Conservation (phyloP, 2,888 invertebrate genomes). For the Andrena praecox region DNA sequence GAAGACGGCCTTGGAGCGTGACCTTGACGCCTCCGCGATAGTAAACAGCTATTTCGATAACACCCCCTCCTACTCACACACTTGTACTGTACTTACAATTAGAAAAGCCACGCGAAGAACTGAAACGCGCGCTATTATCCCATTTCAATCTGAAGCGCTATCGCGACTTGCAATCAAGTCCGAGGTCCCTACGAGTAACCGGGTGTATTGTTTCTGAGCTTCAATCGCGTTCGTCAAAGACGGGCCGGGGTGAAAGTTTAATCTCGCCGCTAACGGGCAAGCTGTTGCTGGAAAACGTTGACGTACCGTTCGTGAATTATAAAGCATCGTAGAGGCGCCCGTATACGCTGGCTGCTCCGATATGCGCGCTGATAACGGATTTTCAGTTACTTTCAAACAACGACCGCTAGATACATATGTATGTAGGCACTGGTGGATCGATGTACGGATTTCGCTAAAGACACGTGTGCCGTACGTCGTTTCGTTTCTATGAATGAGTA, state of each 20-base stretch:
- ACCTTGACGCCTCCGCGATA: too few species aligned
- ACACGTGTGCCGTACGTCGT: slow-evolving; percentile 19
- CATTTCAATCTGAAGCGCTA: too few species aligned
- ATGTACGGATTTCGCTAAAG: slow-evolving; percentile 13
- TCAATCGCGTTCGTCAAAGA: background rate
- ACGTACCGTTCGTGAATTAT: slow-evolving; percentile 43
- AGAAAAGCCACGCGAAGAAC: too few species aligned
- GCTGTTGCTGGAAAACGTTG: slow-evolving; percentile 20
- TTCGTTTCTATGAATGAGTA: background rate
- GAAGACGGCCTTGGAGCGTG: too few species aligned
- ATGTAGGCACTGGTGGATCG: background rate
- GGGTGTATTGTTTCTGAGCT: background rate
- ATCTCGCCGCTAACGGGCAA: background rate
- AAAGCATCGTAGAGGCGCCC: slow-evolving; percentile 14
- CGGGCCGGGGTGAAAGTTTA: background rate
- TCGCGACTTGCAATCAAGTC: too few species aligned
- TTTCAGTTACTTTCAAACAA: slow-evolving; percentile 24
- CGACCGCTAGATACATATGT: background rate
- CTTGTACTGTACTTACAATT: too few species aligned
- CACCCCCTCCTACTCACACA: too few species aligned
- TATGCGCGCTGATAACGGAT: slow-evolving; percentile 24
- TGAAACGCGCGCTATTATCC: too few species aligned
- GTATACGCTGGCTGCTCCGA: background rate
- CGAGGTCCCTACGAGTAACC: too few species aligned
- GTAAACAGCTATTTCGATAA: too few species aligned